These are phyloP conservation scores for Numenius phaeopus DNA, from an alignment of 2,797 vertebrate species.

Conservation along the genomic window DNA sequence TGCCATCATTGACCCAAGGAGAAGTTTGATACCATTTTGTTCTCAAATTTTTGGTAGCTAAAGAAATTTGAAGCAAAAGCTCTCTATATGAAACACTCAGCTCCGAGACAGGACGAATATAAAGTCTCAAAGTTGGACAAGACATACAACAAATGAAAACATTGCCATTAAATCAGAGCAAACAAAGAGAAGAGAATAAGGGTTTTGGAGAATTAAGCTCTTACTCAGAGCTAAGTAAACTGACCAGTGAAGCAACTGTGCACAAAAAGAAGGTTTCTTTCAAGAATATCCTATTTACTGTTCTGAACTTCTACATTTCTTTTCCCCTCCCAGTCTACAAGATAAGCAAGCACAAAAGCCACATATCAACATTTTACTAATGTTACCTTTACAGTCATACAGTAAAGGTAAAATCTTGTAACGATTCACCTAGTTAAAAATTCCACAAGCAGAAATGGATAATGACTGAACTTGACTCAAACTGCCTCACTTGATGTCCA, in stretches of 20 bases:
- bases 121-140: constrained; percentile 9
- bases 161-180: not conserved
- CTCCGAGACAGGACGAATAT: not conserved
- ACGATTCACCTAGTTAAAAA: constrained; percentile 49
- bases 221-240: not conserved
- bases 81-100: not conserved
- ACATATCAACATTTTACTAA: not conserved
- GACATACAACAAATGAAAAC: constrained; percentile 38
- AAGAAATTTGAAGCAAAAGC: not conserved
- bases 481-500: constrained; percentile 66
- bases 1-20: not conserved
- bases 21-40: not conserved
- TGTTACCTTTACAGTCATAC: constrained; percentile 63
- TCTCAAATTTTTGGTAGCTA: not conserved
- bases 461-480: constrained; percentile 65
- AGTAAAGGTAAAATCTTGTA: constrained; percentile 68
- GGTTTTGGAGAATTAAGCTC: not conserved
- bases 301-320: not conserved
- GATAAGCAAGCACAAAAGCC: constrained; percentile 16
- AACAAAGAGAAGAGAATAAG: not conserved
- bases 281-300: not conserved
- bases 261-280: not conserved
- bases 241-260: not conserved
- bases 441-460: constrained; percentile 64
- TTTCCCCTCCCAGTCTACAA: not conserved